Percentiles rank a stretch among this genome's conserved stretches.
phyloP scores from a whole-genome alignment of 2,888 invertebrate genomes.

The Petrolisthes manimaculis region DNA sequence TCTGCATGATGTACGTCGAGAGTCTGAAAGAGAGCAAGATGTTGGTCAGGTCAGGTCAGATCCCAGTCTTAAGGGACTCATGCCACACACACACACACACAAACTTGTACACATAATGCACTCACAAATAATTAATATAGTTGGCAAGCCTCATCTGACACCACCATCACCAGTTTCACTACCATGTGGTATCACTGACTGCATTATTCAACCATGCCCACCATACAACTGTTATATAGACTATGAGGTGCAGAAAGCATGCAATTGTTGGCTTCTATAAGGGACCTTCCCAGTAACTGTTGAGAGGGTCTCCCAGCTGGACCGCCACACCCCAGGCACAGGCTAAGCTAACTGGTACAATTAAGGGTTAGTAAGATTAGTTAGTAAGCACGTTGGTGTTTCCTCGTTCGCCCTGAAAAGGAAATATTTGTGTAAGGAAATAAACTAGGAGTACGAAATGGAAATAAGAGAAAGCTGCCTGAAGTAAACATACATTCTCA shows the following conservation, averaged over 20 bases:
- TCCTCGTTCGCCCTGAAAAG: slow-evolving; percentile 64
- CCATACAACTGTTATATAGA: slow-evolving; percentile 10
- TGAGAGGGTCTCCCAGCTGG: not conserved
- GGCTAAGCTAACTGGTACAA: slow-evolving; percentile 56
- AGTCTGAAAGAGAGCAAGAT: not conserved
- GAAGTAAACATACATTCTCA: too few relatives aligned
- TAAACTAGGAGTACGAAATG: slow-evolving; percentile 16
- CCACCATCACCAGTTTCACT: slow-evolving; percentile 37
- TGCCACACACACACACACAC: not conserved
- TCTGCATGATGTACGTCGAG: slow-evolving; percentile 5
- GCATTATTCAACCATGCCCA: slow-evolving; percentile 41
- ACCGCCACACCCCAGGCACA: slow-evolving; percentile 40
- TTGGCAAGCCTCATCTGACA: slow-evolving; percentile 10
- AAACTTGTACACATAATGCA: not conserved
- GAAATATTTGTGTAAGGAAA: slow-evolving; percentile 59
- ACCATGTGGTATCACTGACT: slow-evolving; percentile 26
- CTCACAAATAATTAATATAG: not conserved
- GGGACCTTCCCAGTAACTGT: slow-evolving; percentile 24
- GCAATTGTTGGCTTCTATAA: slow-evolving; percentile 32
- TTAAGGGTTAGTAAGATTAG: slow-evolving; percentile 56
- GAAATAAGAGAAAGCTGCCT: slow-evolving; percentile 19
- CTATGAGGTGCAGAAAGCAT: slow-evolving; percentile 46
- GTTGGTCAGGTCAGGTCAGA: not conserved
- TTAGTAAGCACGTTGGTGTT: slow-evolving; percentile 66
- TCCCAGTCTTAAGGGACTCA: not conserved